Evolutionary conservation across 2,888 invertebrate species (phyloP).

Genomic region (Drosophila colorata): DNA sequence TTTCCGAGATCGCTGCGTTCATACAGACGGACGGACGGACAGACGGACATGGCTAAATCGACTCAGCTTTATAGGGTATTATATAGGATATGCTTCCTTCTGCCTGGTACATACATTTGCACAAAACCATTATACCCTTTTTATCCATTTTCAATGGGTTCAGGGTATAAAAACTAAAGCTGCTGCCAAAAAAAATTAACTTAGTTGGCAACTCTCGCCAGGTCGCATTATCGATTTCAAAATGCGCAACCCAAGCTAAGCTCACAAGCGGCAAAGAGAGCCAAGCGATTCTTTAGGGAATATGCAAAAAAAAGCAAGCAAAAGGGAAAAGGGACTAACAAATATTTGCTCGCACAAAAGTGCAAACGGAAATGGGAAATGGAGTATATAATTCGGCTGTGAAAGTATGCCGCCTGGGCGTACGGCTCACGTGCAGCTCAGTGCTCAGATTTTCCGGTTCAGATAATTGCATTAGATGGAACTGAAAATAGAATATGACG

Average conservation of each 20-base stretch:
- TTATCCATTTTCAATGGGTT: too few species aligned
- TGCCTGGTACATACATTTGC: too few species aligned
- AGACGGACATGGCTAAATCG: too few species aligned
- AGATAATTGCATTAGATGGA: slow-evolving; percentile 73
- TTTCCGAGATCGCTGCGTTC: too few species aligned
- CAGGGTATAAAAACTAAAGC: neutral
- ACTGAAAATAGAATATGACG: slow-evolving; percentile 68
- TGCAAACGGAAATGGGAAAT: slow-evolving; percentile 70
- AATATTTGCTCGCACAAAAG: slow-evolving; percentile 50
- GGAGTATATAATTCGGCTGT: slow-evolving; percentile 56
- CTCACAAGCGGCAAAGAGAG: slow-evolving; percentile 32
- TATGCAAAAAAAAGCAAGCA: slow-evolving; percentile 59
- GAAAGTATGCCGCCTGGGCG: slow-evolving; percentile 51
- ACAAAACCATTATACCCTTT: too few species aligned
- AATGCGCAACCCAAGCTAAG: slow-evolving; percentile 46
- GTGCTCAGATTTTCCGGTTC: slow-evolving; percentile 63
- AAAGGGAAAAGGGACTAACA: slow-evolving; percentile 3
- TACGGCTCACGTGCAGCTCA: slow-evolving; percentile 18
- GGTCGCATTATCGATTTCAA: slow-evolving; percentile 52
- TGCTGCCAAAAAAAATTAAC: slow-evolving; percentile 2
- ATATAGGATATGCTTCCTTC: too few species aligned
- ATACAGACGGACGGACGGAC: too few species aligned
- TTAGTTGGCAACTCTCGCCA: slow-evolving; percentile 2
- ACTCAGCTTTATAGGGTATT: too few species aligned
- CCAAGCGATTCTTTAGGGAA: slow-evolving; percentile 66